Evolutionary conservation across 2,888 invertebrate genomes (phyloP).

Genomic region (Smittia aterrima): DNA sequence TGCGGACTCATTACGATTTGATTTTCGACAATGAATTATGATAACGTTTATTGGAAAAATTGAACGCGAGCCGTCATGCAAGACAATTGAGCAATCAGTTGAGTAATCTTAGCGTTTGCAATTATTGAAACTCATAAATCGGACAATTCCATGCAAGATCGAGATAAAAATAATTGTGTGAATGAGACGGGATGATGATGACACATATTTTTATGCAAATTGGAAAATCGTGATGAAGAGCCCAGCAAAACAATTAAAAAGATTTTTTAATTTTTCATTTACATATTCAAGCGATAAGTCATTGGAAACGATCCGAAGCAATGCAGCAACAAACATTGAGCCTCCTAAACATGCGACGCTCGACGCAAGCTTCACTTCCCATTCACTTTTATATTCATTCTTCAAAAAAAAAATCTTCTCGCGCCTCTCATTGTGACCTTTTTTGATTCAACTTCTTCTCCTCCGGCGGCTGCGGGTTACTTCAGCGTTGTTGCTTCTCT

Average conservation of each 20-base stretch:
- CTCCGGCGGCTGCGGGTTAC: background rate
- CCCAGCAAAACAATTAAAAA: too few relatives aligned
- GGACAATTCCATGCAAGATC: background rate
- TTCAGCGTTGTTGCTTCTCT: conserved; percentile 10
- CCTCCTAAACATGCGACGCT: too few relatives aligned
- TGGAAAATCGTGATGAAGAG: background rate
- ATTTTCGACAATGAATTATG: background rate
- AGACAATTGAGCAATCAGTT: background rate
- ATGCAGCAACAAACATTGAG: background rate
- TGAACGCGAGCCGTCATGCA: background rate
- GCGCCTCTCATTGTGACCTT: conserved; percentile 27
- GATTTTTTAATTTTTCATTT: background rate
- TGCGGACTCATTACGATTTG: background rate
- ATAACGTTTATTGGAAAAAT: background rate
- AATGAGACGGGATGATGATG: background rate
- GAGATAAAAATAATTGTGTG: background rate
- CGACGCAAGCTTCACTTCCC: background rate
- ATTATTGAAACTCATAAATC: background rate
- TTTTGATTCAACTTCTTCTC: conserved; percentile 12
- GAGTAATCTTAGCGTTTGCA: background rate
- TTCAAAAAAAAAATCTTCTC: conserved; percentile 26
- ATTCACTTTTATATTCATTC: conserved; percentile 27
- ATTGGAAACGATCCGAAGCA: background rate
- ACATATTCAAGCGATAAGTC: background rate
- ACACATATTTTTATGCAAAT: conserved; percentile 2